Base-by-base conservation (phyloP, 2,888 invertebrate species). In the Peribatodes rhomboidaria region DNA sequence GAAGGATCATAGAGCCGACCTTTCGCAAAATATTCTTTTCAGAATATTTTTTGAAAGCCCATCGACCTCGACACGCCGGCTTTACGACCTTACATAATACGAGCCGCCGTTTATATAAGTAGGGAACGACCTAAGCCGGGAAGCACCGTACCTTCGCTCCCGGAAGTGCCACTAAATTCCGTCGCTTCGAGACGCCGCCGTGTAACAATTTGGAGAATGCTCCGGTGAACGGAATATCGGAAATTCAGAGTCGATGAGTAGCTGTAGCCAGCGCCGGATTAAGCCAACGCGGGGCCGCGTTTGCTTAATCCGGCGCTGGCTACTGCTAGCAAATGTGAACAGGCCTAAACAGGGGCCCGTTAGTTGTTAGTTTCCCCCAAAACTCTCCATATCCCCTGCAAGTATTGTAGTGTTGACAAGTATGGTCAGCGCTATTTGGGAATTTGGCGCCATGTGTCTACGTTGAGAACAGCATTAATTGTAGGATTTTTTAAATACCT, bases 151-250 rank as follows among this genome's bases (percentile, higher is more conserved):
- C 60, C 65, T 60, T 46, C 52, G 18, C 22, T 53, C n/a, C 52
- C 52, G 60, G 60, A 60, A 69, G 67, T 53, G 47, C 27, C 47
- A 63, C 69, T 71, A 68, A 71, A 72, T 69, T 68, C 70, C 68
- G 49, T 65, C 61, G 50, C 55, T 20, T 33, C 55, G n/a, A 55
- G 41, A 44, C 33, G 44, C 42, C 39, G 35, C 16, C 31, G 20
- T 69, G 67, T 64, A 64, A 70, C 67, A 70, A 73, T 75, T 77
- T 72, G 31, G 65, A 63, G 61, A 72, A 64, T 66, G 59, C 60
- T 49, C 57, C 66, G 60, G 61, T 68, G 66, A 67, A 63, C 49
- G 47, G 64, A 68, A 47, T 55, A 67, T 58, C 59, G 64, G 64
- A 63, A 75, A 65, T 68, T 65, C 60, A 20, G 46, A 49, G 55